A percentile compares a stretch with the other conserved stretches of the same genome.
Conservation (phyloP, 1,140 invertebrate species). For the Leptinotarsa undecemlineata region DNA sequence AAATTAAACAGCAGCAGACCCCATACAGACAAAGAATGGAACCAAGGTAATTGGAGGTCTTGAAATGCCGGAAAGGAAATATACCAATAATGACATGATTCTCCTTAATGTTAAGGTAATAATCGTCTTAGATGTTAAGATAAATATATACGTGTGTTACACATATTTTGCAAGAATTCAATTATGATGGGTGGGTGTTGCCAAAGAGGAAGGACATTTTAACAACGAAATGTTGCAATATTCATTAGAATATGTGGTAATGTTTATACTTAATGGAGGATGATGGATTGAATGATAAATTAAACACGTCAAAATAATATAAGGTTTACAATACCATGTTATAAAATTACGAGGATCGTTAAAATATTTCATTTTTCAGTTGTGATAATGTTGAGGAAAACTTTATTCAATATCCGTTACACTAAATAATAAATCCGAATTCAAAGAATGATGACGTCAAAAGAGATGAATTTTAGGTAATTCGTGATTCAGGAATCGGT, state of each 20-base stretch:
- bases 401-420: no score
- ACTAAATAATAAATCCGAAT: no score
- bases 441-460: no score
- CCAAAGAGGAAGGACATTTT: background rate
- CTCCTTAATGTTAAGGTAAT: conserved; percentile 3
- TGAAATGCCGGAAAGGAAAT: conserved; percentile 7
- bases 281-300: background rate
- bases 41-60: background rate
- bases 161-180: conserved; percentile 3
- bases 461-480: no score
- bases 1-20: background rate
- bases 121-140: background rate
- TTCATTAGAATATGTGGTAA: background rate
- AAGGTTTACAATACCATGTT: background rate
- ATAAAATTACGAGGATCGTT: background rate
- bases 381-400: no score
- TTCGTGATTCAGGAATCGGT: no score
- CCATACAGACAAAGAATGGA: background rate
- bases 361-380: no score
- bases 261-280: background rate
- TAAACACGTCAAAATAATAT: background rate
- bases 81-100: background rate
- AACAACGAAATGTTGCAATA: background rate
- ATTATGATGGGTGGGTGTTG: conserved; percentile 2
- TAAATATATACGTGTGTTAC: background rate